Base-by-base conservation (phyloP, 2,888 invertebrate species). In the Tinea semifulvella region DNA sequence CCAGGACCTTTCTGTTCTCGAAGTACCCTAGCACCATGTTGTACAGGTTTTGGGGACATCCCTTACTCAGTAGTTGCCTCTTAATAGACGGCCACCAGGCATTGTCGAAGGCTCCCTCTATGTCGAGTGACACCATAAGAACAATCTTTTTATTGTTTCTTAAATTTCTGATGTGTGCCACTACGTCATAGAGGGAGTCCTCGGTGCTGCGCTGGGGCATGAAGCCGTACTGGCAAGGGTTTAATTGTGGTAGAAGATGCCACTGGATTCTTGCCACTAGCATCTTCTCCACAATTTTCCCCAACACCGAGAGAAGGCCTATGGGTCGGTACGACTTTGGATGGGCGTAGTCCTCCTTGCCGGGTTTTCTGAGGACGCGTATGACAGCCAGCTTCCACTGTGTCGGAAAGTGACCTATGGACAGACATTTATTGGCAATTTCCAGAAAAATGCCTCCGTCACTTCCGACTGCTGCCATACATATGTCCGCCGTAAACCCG, bases 1-100 rank as follows among this genome's bases (percentile, higher is more conserved):
- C 26, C 10, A 1, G 13, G 2, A 52, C 42, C 6, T 19, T 11
- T 5, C 52, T 35, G 1, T 48, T 38, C 0, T 26, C 8, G 0
- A 53, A 38, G 20, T 54, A 52, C 26, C 45, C 45, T 10, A 13
- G 14, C 0, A 53, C 25, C 6, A 50, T 27, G 1, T 17, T 7
- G n/a, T 22, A 3, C 2, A 50, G 7, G 13, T 13, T 8, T 2
- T 16, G 1, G 8, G 43, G 44, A 2, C 43, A 31, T 7, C 16
- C 25, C 16, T 44, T 11, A 5, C 38, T 18, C 3, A n/a, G 8
- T 6, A 43, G 25, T 8, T 25, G 42, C 8, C 27, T 42, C 17
- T 44, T 36, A 1, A 13, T 35, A 1, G 8, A 18, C 1, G 50
- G 46, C 36, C 36, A 36, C 36, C 36, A 18, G 17, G 36, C 36